phyloP scores from a whole-genome alignment of 1,140 invertebrate species.

The Hycleus phaleratus region DNA sequence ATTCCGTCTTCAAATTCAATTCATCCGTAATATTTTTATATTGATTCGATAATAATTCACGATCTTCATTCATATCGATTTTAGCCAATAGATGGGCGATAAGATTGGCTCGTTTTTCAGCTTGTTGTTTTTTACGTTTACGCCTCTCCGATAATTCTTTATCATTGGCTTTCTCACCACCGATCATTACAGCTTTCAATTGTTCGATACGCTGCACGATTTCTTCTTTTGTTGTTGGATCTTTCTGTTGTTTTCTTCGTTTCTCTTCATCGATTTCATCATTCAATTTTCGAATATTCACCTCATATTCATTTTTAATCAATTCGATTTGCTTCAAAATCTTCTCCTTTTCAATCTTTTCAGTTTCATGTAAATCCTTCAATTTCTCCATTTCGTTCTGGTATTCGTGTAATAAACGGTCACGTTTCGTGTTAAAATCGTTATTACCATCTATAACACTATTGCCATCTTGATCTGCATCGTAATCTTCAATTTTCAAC shows the following conservation, averaged over 20 bases:
- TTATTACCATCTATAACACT: background rate
- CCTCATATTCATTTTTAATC: constrained; percentile 43
- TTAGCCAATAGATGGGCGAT: constrained; percentile 59
- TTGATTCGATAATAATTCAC: constrained; percentile 51
- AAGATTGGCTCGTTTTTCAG: constrained; percentile 58
- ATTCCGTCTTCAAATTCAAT: constrained; percentile 61
- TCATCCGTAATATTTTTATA: constrained; percentile 74
- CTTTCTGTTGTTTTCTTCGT: constrained; percentile 20
- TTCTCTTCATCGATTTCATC: constrained; percentile 28
- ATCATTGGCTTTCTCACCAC: constrained; percentile 70
- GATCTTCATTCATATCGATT: constrained; percentile 59
- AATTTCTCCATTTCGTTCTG: constrained; percentile 44
- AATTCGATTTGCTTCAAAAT: constrained; percentile 43
- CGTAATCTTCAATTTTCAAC: constrained; percentile 28
- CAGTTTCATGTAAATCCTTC: constrained; percentile 42
- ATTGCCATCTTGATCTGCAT: constrained; percentile 5
- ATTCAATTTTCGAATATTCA: constrained; percentile 35
- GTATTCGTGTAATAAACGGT: constrained; percentile 38
- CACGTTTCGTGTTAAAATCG: constrained; percentile 38
- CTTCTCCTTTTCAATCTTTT: constrained; percentile 43
- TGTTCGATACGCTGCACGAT: constrained; percentile 45
- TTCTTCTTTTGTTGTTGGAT: constrained; percentile 36
- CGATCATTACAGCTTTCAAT: constrained; percentile 67
- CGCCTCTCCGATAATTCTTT: constrained; percentile 61
- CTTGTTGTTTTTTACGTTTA: constrained; percentile 57